A percentile compares a stretch with the other conserved stretches of the same genome.
Evolutionary conservation across 2,113 vertebrate genomes (phyloP).

Genomic region (Scolopax mira): DNA sequence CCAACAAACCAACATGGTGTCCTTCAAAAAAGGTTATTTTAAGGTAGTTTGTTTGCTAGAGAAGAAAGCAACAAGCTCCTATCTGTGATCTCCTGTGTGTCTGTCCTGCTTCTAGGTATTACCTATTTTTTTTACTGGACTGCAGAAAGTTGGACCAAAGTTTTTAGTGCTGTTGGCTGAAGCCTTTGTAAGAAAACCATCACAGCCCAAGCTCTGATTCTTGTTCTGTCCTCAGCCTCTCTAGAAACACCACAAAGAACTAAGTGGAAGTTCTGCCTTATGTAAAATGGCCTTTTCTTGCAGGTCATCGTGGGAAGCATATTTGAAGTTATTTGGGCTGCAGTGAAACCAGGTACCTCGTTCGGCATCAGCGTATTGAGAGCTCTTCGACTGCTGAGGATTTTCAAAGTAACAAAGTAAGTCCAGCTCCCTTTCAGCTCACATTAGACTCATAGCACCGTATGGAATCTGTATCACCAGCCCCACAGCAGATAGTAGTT

Average conservation of each 20-base stretch:
- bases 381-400: constrained; percentile 88
- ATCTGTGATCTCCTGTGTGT: rapidly evolving
- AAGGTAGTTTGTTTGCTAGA: neutral
- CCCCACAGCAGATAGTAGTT: neutral
- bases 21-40: neutral
- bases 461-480: neutral
- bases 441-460: rapidly evolving
- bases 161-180: neutral
- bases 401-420: constrained; percentile 98
- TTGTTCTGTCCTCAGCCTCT: neutral
- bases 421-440: neutral
- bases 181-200: neutral
- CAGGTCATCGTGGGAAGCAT: constrained; percentile 97
- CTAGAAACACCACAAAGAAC: neutral
- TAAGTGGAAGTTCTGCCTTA: neutral
- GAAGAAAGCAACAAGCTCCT: neutral
- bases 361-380: constrained; percentile 95
- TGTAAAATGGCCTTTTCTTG: neutral
- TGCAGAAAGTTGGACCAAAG: neutral
- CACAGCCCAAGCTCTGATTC: neutral
- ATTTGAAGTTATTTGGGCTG: constrained; percentile 96
- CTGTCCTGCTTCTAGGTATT: neutral
- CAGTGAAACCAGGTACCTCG: constrained; percentile 91
- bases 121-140: neutral
- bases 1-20: rapidly evolving